Conservation (phyloP, 1,140 invertebrate species). For the Trachymyrmex septentrionalis region DNA sequence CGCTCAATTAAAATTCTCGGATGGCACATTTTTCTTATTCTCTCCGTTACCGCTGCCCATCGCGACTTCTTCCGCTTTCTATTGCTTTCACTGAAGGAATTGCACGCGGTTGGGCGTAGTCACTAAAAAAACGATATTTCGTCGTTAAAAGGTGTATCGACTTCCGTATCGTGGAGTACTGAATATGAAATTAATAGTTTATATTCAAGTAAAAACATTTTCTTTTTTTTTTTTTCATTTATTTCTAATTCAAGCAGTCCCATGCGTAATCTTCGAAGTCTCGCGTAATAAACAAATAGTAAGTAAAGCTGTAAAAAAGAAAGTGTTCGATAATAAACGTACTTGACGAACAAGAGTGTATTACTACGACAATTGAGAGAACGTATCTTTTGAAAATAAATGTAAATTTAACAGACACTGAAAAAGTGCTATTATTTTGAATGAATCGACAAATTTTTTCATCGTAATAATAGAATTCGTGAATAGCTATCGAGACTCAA, state of each 20-base stretch:
- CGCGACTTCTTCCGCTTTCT: constrained; percentile 71
- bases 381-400: constrained; percentile 6
- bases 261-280: background rate
- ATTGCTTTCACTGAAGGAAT: constrained; percentile 68
- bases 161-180: background rate
- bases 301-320: background rate
- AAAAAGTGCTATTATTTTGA: background rate
- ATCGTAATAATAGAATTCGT: background rate
- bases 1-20: constrained; percentile 32
- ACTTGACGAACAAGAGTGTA: background rate
- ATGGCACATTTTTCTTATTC: constrained; percentile 49
- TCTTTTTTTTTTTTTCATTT: background rate
- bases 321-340: background rate
- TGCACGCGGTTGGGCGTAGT: constrained; percentile 26
- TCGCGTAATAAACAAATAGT: background rate
- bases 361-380: background rate
- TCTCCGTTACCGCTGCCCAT: constrained; percentile 19
- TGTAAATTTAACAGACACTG: background rate
- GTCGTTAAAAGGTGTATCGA: constrained; percentile 49
- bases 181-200: background rate
- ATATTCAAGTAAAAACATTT: background rate
- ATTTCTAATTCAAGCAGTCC: background rate
- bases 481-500: background rate
- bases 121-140: constrained; percentile 33
- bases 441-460: background rate